Base-by-base conservation (phyloP, 2,888 invertebrate genomes). In the Mesochorus sp. region DNA sequence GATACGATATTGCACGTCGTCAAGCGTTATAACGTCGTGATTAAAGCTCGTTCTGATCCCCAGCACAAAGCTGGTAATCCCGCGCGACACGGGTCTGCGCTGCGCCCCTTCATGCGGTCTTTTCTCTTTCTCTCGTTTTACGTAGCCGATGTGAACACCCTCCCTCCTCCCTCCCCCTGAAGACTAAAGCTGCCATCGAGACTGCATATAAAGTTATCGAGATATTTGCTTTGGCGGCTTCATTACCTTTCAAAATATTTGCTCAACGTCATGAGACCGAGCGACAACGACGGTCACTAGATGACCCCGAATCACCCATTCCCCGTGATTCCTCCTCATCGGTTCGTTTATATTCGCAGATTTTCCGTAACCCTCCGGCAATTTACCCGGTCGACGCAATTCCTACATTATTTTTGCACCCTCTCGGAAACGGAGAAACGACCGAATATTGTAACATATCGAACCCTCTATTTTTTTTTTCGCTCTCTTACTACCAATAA, bases 201-300 rank as follows among this genome's bases (percentile, higher is more conserved):
- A 62, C 73, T 49, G 47, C 53, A 28, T 28, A 62, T 8, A 26
- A 66, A 34, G 44, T 47, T 61, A 26, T 12, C 64, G 44, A 77
- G 80, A 61, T 88, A 85, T 90, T 90, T 89, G 83, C 87, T 86
- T 82, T 88, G 53, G 84, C 83, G 88, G 89, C 88, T 90, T 90
- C 90, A 89, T 90, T 90, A 90, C 88, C 89, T 90, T 86, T 88
- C 87, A 89, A 85, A 90, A 90, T 90, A 90, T 90, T 90, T 90
- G 86, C 84, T 75, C 85, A 89, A 87, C 88, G 87, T 89, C 88
- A 87, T 85, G 83, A 81, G 81, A 73, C 55, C 70, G 61, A 61
- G 67, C 71, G 51, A 47, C 61, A 31, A 61, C 70, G 64, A 55
- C 81, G 85, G 85, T 85, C 86, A 85, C 83, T 84, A 85, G 71